Conservation (phyloP, 2,888 invertebrate genomes). For the Troilus luridus region DNA sequence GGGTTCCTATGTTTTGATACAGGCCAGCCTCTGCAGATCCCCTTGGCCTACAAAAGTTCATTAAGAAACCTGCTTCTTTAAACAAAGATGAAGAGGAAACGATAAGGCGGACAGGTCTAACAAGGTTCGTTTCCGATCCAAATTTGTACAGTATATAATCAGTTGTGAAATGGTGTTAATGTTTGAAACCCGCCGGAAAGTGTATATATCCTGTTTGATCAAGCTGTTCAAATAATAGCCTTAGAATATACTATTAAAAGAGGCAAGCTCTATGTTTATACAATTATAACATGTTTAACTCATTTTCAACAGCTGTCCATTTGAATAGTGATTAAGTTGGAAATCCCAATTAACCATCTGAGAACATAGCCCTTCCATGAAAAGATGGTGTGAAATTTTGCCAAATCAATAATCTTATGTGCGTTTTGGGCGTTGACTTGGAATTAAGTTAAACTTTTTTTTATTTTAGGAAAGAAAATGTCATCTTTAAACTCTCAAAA, state of each 20-base stretch:
- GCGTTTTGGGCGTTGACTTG: too few relatives aligned
- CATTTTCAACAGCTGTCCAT: too few relatives aligned
- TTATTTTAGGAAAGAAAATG: too few relatives aligned
- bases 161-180: background rate
- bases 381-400: too few relatives aligned
- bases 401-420: too few relatives aligned
- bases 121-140: background rate
- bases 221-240: background rate
- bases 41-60: background rate
- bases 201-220: background rate
- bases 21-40: background rate
- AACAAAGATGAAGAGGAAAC: constrained; percentile 7
- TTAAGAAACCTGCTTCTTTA: background rate
- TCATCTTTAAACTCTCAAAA: too few relatives aligned
- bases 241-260: background rate
- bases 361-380: too few relatives aligned
- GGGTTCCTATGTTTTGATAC: background rate
- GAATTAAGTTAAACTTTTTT: too few relatives aligned
- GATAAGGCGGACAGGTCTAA: background rate
- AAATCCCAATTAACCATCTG: too few relatives aligned
- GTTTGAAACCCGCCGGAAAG: background rate
- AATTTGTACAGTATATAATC: background rate
- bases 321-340: too few relatives aligned
- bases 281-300: background rate
- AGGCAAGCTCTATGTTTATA: background rate